A percentile compares a stretch with the other conserved stretches of the same genome.
phyloP scores from a whole-genome alignment of 2,888 invertebrate genomes.

The Tinea pellionella region DNA sequence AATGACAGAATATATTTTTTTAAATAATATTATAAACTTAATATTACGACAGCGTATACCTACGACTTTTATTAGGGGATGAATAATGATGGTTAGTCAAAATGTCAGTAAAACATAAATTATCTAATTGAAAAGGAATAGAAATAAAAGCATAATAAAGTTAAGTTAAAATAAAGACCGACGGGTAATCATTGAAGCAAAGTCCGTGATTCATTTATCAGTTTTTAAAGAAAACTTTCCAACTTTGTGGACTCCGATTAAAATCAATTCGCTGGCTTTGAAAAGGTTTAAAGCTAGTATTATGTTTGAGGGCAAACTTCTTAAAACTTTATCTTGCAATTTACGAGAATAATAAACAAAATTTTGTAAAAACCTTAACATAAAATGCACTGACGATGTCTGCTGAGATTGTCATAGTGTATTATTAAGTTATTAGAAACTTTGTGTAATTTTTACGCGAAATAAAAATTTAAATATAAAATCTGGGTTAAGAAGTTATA shows the following conservation, averaged over 20 bases:
- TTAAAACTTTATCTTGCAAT: background rate
- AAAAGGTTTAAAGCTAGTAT: slow-evolving; percentile 1
- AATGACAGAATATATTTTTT: no score
- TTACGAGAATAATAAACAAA: slow-evolving; percentile 1
- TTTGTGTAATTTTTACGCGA: no score
- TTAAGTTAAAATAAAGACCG: background rate
- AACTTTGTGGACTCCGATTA: background rate
- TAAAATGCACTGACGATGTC: background rate
- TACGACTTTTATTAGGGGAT: no score
- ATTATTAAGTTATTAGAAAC: background rate
- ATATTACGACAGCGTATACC: no score
- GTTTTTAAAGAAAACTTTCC: background rate
- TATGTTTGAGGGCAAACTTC: background rate
- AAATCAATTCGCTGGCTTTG: slow-evolving; percentile 5
- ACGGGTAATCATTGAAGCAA: background rate
- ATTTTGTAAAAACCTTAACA: background rate
- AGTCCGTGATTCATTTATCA: slow-evolving; percentile 1
- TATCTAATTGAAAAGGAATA: background rate
- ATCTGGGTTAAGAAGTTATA: no score
- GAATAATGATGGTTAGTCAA: no score
- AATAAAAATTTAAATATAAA: no score
- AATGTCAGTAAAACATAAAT: no score
- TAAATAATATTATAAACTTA: no score
- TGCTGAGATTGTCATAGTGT: background rate
- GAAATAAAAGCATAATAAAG: background rate